Percentiles rank a stretch among this genome's conserved stretches.
phyloP scores from a whole-genome alignment of 2,113 vertebrate species.

The Oenanthe melanoleuca region DNA sequence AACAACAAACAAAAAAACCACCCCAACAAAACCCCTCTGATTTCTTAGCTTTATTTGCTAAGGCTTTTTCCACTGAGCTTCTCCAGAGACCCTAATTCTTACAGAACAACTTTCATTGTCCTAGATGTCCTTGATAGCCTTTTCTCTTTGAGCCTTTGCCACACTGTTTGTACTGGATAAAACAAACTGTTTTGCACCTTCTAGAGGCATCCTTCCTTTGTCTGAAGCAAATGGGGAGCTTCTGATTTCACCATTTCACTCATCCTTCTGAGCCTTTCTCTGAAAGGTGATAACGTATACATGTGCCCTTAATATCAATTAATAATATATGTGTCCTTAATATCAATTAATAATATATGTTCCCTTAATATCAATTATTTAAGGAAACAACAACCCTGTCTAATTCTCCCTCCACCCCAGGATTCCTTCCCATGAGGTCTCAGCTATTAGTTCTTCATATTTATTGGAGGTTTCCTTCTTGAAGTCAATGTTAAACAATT shows the following conservation, averaged over 20 bases:
- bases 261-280: neutral
- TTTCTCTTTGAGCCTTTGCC: neutral
- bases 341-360: neutral
- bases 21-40: neutral
- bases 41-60: neutral
- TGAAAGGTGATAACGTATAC: neutral
- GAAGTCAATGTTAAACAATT: neutral
- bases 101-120: neutral
- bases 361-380: neutral
- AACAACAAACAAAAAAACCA: neutral
- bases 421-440: neutral
- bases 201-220: neutral
- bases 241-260: neutral
- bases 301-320: neutral
- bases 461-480: neutral
- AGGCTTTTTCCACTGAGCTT: neutral
- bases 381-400: neutral
- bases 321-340: neutral
- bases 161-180: neutral
- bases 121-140: neutral
- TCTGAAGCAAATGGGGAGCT: neutral
- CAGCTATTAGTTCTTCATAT: neutral
- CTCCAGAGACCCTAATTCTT: neutral
- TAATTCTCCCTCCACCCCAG: neutral
- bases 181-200: neutral